These are phyloP conservation scores for Pelodytes ibericus DNA, from an alignment of 2,797 vertebrate genomes.

Conservation along the genomic window DNA sequence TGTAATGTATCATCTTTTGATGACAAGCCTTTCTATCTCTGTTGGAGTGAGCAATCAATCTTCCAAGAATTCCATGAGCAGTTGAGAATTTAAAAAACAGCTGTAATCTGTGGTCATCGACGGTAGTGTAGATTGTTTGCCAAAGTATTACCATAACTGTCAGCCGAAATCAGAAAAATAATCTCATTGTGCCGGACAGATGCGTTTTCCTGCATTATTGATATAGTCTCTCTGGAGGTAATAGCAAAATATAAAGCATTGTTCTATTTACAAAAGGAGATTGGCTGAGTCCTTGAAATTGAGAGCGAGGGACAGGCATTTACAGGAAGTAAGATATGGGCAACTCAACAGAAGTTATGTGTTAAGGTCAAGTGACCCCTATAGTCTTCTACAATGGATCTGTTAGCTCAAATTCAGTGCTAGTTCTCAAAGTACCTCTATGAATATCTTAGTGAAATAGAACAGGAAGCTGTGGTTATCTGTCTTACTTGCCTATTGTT, in stretches of 20 bases:
- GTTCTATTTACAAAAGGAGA: conserved; percentile 99
- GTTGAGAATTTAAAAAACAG: conserved; percentile 91
- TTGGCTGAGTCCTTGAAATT: conserved; percentile 96
- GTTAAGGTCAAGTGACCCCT: conserved; percentile 85
- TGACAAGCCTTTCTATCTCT: conserved; percentile 77
- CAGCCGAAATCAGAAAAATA: conserved; percentile 97
- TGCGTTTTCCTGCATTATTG: conserved; percentile 97
- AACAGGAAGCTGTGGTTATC: background rate
- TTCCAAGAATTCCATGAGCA: conserved; percentile 81
- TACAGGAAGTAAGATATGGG: conserved; percentile 95
- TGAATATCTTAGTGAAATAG: background rate
- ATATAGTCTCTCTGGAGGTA: conserved; percentile 92
- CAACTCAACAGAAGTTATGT: conserved; percentile 90
- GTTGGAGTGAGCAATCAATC: conserved; percentile 84
- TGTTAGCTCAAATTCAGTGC: conserved; percentile 10
- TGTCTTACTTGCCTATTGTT: background rate
- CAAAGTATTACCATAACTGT: conserved; percentile 99
- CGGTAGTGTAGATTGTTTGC: conserved; percentile 96
- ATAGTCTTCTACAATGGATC: conserved; percentile 62
- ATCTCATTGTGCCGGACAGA: conserved; percentile 95
- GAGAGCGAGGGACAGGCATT: conserved; percentile 92
- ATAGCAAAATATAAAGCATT: conserved; percentile 98
- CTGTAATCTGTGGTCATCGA: conserved; percentile 95
- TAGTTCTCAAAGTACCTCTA: conserved; percentile 13
- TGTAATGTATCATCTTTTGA: conserved; percentile 75